phyloP scores from a whole-genome alignment of 2,113 vertebrate genomes.

The Larimichthys crocea region DNA sequence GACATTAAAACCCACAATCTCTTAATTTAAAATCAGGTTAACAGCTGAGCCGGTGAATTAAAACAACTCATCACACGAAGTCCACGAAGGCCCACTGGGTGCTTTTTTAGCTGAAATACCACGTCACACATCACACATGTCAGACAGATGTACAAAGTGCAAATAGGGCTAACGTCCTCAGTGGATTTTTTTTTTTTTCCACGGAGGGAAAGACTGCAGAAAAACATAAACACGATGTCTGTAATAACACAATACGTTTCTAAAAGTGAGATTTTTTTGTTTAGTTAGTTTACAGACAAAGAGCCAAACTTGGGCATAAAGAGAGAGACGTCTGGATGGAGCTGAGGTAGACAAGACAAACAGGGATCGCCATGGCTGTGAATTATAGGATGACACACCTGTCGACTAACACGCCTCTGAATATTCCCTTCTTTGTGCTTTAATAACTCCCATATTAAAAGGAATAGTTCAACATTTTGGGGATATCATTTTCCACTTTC shows the following conservation, averaged over 20 bases:
- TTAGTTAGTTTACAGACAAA: background rate
- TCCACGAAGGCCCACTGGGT: constrained; percentile 15
- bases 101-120: constrained; percentile 16
- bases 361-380: too few species aligned
- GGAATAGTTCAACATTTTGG: background rate
- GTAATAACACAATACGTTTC: background rate
- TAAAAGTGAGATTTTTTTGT: background rate
- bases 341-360: background rate
- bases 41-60: constrained; percentile 27
- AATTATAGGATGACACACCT: background rate
- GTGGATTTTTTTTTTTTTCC: background rate
- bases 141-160: constrained; percentile 46
- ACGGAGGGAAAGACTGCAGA: background rate
- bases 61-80: constrained; percentile 24
- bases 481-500: too few species aligned
- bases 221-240: constrained; percentile 24
- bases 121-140: constrained; percentile 18
- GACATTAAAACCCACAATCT: background rate
- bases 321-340: background rate
- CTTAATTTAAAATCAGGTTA: constrained; percentile 8
- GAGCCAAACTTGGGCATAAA: background rate
- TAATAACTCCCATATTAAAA: background rate
- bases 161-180: constrained; percentile 22
- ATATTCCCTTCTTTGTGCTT: background rate
- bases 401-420: background rate